Conservation (phyloP, 2,797 vertebrate species). For the Pygocentrus nattereri region DNA sequence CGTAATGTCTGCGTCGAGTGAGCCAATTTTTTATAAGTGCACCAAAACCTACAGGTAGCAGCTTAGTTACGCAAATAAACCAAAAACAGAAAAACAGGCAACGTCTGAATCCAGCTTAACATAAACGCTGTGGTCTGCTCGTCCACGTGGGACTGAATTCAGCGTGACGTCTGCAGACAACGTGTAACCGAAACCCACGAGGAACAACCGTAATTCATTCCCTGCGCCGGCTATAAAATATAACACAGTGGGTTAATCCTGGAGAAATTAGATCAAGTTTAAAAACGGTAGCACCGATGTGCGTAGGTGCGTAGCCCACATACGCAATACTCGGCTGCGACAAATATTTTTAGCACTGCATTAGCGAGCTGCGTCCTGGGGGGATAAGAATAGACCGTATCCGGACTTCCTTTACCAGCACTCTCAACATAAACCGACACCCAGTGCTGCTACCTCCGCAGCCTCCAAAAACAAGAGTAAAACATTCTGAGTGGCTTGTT, state of each 20-base stretch:
- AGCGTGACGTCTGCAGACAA: constrained; percentile 37
- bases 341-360: constrained; percentile 50
- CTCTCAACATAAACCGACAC: not conserved
- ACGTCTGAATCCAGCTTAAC: not conserved
- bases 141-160: constrained; percentile 4
- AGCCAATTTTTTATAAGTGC: too few relatives aligned
- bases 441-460: not conserved
- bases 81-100: not conserved
- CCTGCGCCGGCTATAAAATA: constrained; percentile 1
- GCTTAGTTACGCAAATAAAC: not conserved
- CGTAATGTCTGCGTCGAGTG: too few relatives aligned
- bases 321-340: constrained; percentile 30
- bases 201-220: not conserved
- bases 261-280: constrained; percentile 38
- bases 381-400: constrained; percentile 27
- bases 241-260: constrained; percentile 36
- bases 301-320: constrained; percentile 36
- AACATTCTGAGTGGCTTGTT: not conserved
- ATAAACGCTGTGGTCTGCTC: not conserved
- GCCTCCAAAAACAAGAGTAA: too few relatives aligned
- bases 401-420: not conserved
- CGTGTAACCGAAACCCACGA: not conserved
- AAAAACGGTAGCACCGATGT: constrained; percentile 30
- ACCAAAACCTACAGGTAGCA: too few relatives aligned
- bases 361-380: constrained; percentile 42